Evolutionary conservation across 2,797 vertebrate species (phyloP).

Genomic region (Eulemur rubriventer): DNA sequence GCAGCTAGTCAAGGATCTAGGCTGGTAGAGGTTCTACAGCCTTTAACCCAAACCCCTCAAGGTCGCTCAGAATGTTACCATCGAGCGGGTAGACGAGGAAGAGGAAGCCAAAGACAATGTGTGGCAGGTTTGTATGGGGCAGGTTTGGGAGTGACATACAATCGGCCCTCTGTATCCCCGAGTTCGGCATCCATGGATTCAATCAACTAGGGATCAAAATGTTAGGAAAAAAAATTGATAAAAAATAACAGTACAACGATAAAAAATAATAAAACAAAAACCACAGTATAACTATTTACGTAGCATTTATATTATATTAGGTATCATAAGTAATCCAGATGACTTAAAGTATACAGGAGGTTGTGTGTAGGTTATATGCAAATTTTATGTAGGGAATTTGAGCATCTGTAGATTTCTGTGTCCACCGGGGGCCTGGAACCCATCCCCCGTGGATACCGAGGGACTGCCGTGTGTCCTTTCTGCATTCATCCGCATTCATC

Average conservation of each 20-base stretch:
- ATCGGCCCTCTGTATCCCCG: rapidly evolving
- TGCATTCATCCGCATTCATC: too few relatives aligned
- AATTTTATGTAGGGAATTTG: background rate
- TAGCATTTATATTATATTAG: background rate
- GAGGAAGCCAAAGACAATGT: background rate
- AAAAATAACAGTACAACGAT: background rate
- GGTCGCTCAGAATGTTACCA: background rate
- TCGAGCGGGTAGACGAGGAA: background rate
- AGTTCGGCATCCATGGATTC: background rate
- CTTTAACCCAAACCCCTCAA: background rate
- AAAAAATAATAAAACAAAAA: background rate
- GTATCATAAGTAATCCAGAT: background rate
- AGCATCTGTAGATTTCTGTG: background rate
- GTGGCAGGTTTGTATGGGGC: background rate
- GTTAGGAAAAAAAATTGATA: background rate
- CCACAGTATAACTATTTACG: background rate
- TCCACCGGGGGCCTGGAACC: background rate
- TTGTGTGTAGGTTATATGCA: background rate
- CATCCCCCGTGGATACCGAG: background rate
- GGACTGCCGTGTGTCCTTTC: background rate
- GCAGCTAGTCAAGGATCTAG: background rate
- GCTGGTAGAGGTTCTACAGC: background rate
- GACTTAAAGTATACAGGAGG: background rate
- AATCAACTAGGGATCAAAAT: background rate
- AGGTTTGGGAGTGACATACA: background rate